These are phyloP conservation scores for Antheraea yamamai DNA, from an alignment of 2,888 invertebrate species.

Conservation along the genomic window DNA sequence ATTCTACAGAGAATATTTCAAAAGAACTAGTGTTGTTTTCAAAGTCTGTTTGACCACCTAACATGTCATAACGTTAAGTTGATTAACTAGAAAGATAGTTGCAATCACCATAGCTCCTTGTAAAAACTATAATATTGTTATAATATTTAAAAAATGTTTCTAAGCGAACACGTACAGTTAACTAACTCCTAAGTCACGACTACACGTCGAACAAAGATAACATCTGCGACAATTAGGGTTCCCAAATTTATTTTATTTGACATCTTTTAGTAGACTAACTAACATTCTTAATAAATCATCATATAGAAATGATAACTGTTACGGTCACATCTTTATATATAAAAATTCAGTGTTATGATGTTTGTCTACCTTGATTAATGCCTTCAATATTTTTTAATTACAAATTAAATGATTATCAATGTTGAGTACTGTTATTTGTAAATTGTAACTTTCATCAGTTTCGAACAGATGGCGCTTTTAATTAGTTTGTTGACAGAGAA, in stretches of 20 bases:
- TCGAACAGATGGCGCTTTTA: no score
- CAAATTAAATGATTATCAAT: no score
- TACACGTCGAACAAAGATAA: neutral
- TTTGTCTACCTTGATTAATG: no score
- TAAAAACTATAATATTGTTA: neutral
- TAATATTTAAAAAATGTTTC: neutral
- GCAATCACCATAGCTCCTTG: neutral
- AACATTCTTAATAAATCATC: neutral
- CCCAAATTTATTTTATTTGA: neutral
- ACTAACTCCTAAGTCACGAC: slow-evolving; percentile 1
- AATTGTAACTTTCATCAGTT: no score
- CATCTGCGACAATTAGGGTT: neutral
- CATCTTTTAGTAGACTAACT: neutral
- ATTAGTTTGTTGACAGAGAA: no score
- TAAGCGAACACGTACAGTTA: slow-evolving; percentile 7
- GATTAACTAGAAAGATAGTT: neutral
- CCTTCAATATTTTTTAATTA: no score
- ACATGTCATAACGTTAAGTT: neutral
- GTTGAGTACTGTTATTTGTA: no score
- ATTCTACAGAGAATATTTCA: neutral
- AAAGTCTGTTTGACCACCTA: neutral
- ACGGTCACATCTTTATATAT: neutral
- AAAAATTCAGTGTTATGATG: no score
- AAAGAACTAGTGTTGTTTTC: neutral
- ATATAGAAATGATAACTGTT: no score